A percentile compares a stretch with the other conserved stretches of the same genome.
Conservation (phyloP, 2,113 vertebrate genomes). For the Nothobranchius kuhntae region DNA sequence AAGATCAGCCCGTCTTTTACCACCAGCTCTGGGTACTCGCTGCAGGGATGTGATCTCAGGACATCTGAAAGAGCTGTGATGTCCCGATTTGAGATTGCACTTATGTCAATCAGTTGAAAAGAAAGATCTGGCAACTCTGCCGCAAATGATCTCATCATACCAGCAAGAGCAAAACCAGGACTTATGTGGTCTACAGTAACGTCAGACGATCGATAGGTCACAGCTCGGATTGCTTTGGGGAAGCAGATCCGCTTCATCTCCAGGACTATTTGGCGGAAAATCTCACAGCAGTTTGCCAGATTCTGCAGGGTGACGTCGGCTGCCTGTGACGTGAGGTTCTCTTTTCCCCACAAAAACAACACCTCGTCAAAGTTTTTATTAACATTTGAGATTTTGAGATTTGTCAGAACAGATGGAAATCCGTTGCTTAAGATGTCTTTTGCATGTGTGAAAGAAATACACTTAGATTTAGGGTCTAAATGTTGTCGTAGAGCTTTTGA, state of each 20-base stretch:
- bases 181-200: slow-evolving; percentile 78
- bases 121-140: slow-evolving; percentile 79
- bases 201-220: slow-evolving; percentile 82
- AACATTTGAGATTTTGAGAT: slow-evolving; percentile 61
- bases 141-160: slow-evolving; percentile 83
- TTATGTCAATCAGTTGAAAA: slow-evolving; percentile 85
- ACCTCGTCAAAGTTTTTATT: slow-evolving; percentile 77
- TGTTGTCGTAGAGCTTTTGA: slow-evolving; percentile 72
- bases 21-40: slow-evolving; percentile 79
- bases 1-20: slow-evolving; percentile 78
- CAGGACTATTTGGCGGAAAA: slow-evolving; percentile 79
- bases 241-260: slow-evolving; percentile 72
- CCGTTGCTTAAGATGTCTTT: slow-evolving; percentile 52
- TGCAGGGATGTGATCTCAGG: slow-evolving; percentile 70
- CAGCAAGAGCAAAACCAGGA: slow-evolving; percentile 81
- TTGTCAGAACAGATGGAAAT: slow-evolving; percentile 43
- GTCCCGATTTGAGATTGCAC: slow-evolving; percentile 68
- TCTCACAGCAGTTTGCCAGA: slow-evolving; percentile 80
- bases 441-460: slow-evolving; percentile 66
- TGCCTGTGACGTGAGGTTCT: slow-evolving; percentile 67
- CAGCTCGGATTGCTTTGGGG: slow-evolving; percentile 71
- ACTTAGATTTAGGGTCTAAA: slow-evolving; percentile 75
- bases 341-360: slow-evolving; percentile 84
- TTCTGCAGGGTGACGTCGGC: slow-evolving; percentile 70
- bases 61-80: slow-evolving; percentile 76